Evolutionary conservation across 2,888 invertebrate species (phyloP).

Genomic region (Erebia ligea): DNA sequence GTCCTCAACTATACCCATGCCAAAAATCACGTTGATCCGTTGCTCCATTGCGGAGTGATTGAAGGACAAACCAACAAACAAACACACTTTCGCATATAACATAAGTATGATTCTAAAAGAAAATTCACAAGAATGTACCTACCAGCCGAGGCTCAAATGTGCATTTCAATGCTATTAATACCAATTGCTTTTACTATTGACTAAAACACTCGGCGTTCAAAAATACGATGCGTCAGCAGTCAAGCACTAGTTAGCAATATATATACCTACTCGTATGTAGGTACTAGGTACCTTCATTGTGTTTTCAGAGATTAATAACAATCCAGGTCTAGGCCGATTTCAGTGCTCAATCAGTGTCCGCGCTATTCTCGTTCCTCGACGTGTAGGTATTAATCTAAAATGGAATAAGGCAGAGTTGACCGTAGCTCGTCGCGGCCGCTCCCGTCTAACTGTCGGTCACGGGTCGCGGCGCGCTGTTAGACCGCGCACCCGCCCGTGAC

Average conservation of each 20-base stretch:
- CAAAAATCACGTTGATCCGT: too few species aligned
- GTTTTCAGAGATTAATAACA: not conserved
- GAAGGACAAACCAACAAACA: too few species aligned
- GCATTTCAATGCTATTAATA: too few species aligned
- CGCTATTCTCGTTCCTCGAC: not conserved
- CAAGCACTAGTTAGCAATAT: not conserved
- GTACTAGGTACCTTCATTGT: not conserved
- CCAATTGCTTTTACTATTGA: too few species aligned
- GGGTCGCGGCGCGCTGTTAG: slow-evolving; percentile 59
- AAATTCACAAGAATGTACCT: too few species aligned
- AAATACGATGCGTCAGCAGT: not conserved
- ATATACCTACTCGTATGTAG: too few species aligned
- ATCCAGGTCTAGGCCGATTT: not conserved
- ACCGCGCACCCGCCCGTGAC: slow-evolving; percentile 69
- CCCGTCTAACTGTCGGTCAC: slow-evolving; percentile 54
- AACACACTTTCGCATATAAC: too few species aligned
- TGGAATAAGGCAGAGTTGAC: slow-evolving; percentile 20
- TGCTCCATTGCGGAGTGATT: too few species aligned
- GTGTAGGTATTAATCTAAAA: slow-evolving; percentile 10
- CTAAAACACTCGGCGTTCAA: too few species aligned
- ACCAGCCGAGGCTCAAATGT: too few species aligned
- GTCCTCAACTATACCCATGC: too few species aligned
- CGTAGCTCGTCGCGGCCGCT: slow-evolving; percentile 40
- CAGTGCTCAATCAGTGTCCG: not conserved
- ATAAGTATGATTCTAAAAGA: too few species aligned